Base-by-base conservation (phyloP, 2,888 invertebrate species). In the Eristalinus sepulchralis region DNA sequence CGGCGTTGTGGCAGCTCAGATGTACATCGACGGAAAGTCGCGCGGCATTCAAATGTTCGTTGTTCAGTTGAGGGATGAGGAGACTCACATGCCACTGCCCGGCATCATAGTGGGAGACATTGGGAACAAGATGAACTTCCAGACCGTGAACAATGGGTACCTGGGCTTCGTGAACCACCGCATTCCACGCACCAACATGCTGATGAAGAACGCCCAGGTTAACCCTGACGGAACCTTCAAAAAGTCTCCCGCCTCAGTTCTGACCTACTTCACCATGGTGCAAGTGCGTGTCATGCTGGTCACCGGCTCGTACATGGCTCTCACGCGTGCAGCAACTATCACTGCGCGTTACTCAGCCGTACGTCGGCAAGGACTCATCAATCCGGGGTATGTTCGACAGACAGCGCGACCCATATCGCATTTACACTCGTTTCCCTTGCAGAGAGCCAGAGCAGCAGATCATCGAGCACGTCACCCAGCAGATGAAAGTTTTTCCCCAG, bases 81-180 rank as follows among this genome's bases (percentile, higher is more conserved):
- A 97, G 59, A 97, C 97, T 0, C 98, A 98, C 91, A 94, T 95
- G 92, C 97, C 98, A 0, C 91, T 98, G 83, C 95, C 95, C 3
- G 98, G 98, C 90, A 96, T 98, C 84, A 96, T 96, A 91, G 94
- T 98, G 63, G 98, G 98, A 10, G 98, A 98, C 93, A 98, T 99
- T 89, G 98, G 98, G 2, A 96, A 96, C 77, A 98, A 98, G 92
- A 94, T 98, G 89, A 98, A 97, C 73, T 97, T 98, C 95, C 96
- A 97, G 89, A 95, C 95, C 1, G 96, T 96, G 33, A 98, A 99
- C 91, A 98, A 99, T 92, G 98, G 99, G 0, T 99, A 96, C 92
- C 94, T 99, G 27, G 97, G 97, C 3, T 95, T 99, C 89, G 95
- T 97, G 81, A 94, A 97, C 88, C 96, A 97, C 13, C 94, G 98